Evolutionary conservation across 2,888 invertebrate genomes (phyloP), one percentile per base, ranked within the genome.

Genomic region (Conomelus anceps): DNA sequence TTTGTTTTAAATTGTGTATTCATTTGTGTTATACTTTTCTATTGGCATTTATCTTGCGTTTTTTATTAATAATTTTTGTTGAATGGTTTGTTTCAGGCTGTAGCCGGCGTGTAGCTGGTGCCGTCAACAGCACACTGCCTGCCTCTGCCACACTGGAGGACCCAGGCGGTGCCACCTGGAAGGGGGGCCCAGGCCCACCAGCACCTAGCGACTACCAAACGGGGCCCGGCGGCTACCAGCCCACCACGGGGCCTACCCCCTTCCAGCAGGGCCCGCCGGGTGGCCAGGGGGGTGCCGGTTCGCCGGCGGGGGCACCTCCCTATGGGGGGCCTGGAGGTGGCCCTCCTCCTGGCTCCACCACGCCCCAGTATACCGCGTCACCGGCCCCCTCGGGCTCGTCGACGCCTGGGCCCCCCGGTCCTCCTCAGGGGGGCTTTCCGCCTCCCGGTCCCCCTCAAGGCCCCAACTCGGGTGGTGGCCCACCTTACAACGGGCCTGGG

Each of bases 281-380:
- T n/a, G n/a, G n/a, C n/a, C n/a, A n/a, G n/a, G 95, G 96, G 91
- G 96, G 95, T 87, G 96, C 96, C 91, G 96, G 96, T 91, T 96
- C 96, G 91, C 97, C 97, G 90, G 95, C 97, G 92, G 95, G 97
- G 93, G 94, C 96, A 93, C 93, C 96, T 93, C 94, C 96, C 93
- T 94, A 96, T 94, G 94, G 96, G 26, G 26, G 26, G 26, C 6
- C 26, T 4, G 26, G 26, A 93, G 95, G 96, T 91, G 91, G 90
- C 22, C 91, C 91, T 41, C 97, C 95, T 93, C 96, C 95, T 92
- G 97, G 95, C 92, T 97, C 95, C 92, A 97, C 94, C 93, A 97
- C 95, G 92, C 97, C 96, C 92, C 97, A 96, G 94, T 97, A 97
- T 93, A 97, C 97, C 92, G 97, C 97, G 92, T 97, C 97, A 91